Base-by-base conservation (phyloP, 2,888 invertebrate species). In the Neuroscelio doddi region DNA sequence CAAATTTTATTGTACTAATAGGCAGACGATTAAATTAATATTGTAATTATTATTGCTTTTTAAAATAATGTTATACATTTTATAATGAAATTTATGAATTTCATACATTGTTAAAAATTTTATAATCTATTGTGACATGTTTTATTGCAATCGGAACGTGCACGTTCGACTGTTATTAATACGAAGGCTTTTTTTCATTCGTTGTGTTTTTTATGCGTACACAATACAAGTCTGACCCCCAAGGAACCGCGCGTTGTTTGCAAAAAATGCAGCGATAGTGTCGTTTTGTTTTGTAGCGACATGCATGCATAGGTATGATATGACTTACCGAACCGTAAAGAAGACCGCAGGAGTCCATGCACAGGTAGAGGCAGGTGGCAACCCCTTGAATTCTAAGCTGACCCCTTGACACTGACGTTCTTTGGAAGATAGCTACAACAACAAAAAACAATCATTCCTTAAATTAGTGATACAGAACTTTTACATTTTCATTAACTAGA, bases 301-400 rank as follows among this genome's bases (percentile, higher is more conserved):
- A 12, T 26, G 14, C 26, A 10, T 10, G 14, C 26, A 10, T 10
- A 16, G 30, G 41, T 24, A 41, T 41, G 36, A 91, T 41, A 41
- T 41, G 36, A 91, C 94, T 91, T 89, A 94, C 94, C 91, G 94
- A 91, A 86, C 93, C 93, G 88, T 94, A 95, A 78, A 92, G 91
- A 85, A 91, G 88, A 85, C 94, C 94, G 87, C 94, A 94, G 78
- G 90, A 89, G 86, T 94, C 93, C 93, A 95, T 94, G 86, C 94
- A 95, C 85, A 95, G 90, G 89, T 91, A 94, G 85, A 93, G 89
- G 85, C 94, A 94, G 77, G 94, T 93, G 80, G 93, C 92, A 73
- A 93, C 91, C 86, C 94, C 93, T 88, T 93, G 93, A 85, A 95
- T 92, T 88, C 92, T 93, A 87, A 95, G 89, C 87, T 92, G 92